Conservation (phyloP, 1,140 invertebrate species). For the Eubasilissa regina region DNA sequence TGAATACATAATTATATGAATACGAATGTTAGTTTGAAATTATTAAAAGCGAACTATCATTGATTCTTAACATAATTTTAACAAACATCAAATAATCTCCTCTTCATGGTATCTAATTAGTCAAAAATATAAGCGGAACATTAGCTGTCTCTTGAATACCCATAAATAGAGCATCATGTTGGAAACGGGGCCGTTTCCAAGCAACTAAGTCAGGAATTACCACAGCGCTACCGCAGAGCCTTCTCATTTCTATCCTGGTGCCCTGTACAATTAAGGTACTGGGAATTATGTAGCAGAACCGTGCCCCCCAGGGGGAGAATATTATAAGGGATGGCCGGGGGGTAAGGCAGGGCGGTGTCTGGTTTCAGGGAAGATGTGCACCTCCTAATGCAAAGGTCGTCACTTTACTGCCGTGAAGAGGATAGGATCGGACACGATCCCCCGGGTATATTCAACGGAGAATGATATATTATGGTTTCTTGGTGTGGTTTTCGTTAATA, state of each 20-base stretch:
- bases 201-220: slow-evolving; percentile 42
- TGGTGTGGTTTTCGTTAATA: neutral
- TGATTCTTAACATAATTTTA: too few species aligned
- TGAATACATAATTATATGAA: too few species aligned
- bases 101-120: too few species aligned
- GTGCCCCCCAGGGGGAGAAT: neutral
- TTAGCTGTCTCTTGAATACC: too few species aligned
- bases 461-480: slow-evolving; percentile 18
- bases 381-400: slow-evolving; percentile 34
- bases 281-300: slow-evolving; percentile 60
- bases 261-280: slow-evolving; percentile 52
- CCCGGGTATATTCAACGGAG: neutral
- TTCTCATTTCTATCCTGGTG: slow-evolving; percentile 35
- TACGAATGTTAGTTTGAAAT: too few species aligned
- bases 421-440: slow-evolving; percentile 18
- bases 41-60: too few species aligned
- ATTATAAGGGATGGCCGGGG: neutral
- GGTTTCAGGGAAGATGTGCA: slow-evolving; percentile 49
- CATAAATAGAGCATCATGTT: neutral
- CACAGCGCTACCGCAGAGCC: slow-evolving; percentile 22
- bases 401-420: slow-evolving; percentile 23
- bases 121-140: too few species aligned
- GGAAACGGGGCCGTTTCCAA: slow-evolving; percentile 7
- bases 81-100: too few species aligned
- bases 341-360: slow-evolving; percentile 54